Conservation (phyloP, 2,797 vertebrate genomes). For the Acanthurus tractus region DNA sequence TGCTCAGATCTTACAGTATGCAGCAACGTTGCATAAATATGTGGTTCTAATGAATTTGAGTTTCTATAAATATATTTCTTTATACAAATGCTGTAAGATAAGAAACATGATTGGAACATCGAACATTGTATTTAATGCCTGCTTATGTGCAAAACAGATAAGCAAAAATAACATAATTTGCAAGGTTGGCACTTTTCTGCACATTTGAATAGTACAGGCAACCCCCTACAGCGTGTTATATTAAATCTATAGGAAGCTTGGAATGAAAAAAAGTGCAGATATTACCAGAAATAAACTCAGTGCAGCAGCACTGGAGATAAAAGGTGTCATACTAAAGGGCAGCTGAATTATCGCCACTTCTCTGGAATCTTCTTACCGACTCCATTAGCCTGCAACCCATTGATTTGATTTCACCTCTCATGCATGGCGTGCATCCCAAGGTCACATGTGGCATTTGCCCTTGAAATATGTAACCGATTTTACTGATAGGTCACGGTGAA, state of each 20-base stretch:
- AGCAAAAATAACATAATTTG: background rate
- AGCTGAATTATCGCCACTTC: constrained; percentile 58
- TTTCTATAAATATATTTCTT: background rate
- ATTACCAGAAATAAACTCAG: constrained; percentile 34
- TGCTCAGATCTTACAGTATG: constrained; percentile 13
- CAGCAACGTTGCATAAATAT: constrained; percentile 11
- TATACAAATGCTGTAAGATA: too few species aligned
- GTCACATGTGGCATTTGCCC: constrained; percentile 62
- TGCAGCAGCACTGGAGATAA: constrained; percentile 54
- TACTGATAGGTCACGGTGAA: constrained; percentile 31
- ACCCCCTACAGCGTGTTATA: background rate
- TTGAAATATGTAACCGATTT: constrained; percentile 58
- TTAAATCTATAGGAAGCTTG: constrained; percentile 14
- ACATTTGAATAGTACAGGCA: constrained; percentile 5
- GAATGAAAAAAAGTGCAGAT: background rate
- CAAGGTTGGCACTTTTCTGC: background rate
- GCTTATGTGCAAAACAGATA: background rate
- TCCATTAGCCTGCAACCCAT: constrained; percentile 74
- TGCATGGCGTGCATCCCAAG: constrained; percentile 47
- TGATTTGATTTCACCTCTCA: constrained; percentile 70
- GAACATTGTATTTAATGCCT: background rate
- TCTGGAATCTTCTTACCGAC: constrained; percentile 58
- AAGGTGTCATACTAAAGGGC: constrained; percentile 75
- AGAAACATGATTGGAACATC: background rate
- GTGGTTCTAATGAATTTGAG: background rate